Evolutionary conservation across 2,888 invertebrate genomes (phyloP), one percentile per base, ranked within the genome.

Genomic region (Chloromyia formosa): DNA sequence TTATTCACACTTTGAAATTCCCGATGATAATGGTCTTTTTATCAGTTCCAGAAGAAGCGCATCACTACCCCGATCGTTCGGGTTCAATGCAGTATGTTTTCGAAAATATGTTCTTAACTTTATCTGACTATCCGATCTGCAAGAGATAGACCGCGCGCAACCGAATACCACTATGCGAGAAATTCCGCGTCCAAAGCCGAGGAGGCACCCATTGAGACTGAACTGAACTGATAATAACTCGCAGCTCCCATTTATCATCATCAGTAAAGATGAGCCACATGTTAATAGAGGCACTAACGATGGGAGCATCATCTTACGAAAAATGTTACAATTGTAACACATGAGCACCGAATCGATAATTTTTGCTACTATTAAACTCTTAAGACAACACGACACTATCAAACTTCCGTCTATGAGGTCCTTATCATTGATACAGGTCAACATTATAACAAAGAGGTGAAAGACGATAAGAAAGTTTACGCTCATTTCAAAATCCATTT

Each of bases 131-230:
- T 35, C 22, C 22, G 22, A 20, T 12, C 45, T 12, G 14, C 12
- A 20, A 4, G 45, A 49, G 18, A n/a, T n/a, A n/a, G 16, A 12
- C 2, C n/a, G 4, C 10, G 12, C 49, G 3, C 16, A 49, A 49
- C 49, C 14, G 49, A 49, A 49, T 7, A 12, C 2, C 16, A 49
- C 12, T n/a, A n/a, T 49, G 3, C 49, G 23, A 20, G 23, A 9
- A 23, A 45, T 1, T 22, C 20, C 54, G 69, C 74, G 76, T 74
- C 76, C 71, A 66, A 56, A 40, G 22, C 22, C 45, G 58, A 60
- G 53, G 64, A 69, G 49, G 56, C 12, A 53, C 61, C 71, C 71
- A 58, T 64, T 53, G 49, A 75, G 75, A 75, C 75, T 75, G 75
- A 74, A 75, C 75, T 75, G 75, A 74, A 61, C 9, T 20, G 49